These are phyloP conservation scores for Xenopus borealis DNA, from an alignment of 2,113 vertebrate species.

Conservation along the genomic window DNA sequence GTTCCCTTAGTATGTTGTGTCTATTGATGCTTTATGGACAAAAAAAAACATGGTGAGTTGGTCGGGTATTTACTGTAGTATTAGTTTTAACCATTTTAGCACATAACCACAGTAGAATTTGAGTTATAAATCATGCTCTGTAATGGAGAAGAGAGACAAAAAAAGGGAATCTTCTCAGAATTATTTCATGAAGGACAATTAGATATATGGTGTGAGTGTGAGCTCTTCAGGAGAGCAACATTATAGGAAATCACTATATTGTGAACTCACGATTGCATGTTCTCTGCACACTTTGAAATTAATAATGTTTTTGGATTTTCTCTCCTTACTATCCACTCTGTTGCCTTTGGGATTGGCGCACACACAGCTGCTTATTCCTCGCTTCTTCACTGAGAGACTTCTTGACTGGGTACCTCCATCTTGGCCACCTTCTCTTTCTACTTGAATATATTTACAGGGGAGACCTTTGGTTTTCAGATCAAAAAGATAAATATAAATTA, in stretches of 20 bases:
- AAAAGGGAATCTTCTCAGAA: no score
- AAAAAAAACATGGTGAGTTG: no score
- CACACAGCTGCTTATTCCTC: conserved; percentile 70
- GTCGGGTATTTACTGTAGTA: no score
- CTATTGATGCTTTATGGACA: no score
- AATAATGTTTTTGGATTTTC: conserved; percentile 50
- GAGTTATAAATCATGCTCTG: no score
- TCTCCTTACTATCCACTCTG: conserved; percentile 10
- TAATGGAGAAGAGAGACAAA: no score
- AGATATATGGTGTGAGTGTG: no score
- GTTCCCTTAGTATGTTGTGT: no score
- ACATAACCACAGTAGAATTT: no score
- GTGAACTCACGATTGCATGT: accelerated
- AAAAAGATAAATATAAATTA: background rate
- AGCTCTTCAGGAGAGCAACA: no score
- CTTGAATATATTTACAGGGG: background rate
- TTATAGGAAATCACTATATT: background rate
- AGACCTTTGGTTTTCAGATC: background rate
- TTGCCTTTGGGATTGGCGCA: conserved; percentile 42
- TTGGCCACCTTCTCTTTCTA: conserved; percentile 4
- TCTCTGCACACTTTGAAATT: background rate
- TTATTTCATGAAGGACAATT: no score
- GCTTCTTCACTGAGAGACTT: conserved; percentile 72
- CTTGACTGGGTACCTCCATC: conserved; percentile 74
- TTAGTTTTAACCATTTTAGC: no score